Base-by-base conservation (phyloP, 2,888 invertebrate genomes). In the Xestia xanthographa region DNA sequence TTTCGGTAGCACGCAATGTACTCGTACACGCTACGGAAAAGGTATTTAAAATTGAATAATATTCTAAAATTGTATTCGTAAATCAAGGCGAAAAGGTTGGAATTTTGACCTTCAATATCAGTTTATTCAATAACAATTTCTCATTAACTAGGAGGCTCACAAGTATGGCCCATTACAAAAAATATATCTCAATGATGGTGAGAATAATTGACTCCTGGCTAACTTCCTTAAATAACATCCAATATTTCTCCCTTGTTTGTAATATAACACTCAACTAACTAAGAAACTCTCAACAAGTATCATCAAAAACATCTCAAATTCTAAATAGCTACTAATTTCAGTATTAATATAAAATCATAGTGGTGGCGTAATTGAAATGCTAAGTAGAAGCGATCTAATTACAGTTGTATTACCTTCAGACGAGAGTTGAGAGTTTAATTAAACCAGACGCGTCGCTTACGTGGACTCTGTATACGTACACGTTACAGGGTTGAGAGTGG, bases 361-460 rank as follows among this genome's bases (percentile, higher is more conserved):
- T 78, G 63, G 66, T 17, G 62, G 50, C 56, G 50, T 86, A 87
- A 89, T 89, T 86, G 84, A 87, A 88, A 83, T 82, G 80, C 70
- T 85, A 82, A 88, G 82, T 85, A 76, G 82, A 68, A 67, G 68
- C 75, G 45, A 85, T 87, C 80, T 87, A 88, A 90, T 87, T 88
- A 84, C 78, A 75, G 75, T 84, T 83, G 82, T 82, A 85, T 82
- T 85, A 81, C 79, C 80, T 84, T 73, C 43, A 75, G 66, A 79
- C 53, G 53, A 34, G 82, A 81, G 79, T 77, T 60, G 83, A 79
- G 82, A 82, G 82, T 86, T 90, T 90, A 90, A 90, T 89, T 88
- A 89, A 87, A 87, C 73, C 80, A 84, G 81, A 79, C 72, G 77
- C 86, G 77, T 83, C 77, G 75, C 78, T 83, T 83, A 85, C 80